Evolutionary conservation across 2,888 invertebrate species (phyloP).

Genomic region (Drosophila pegasa): DNA sequence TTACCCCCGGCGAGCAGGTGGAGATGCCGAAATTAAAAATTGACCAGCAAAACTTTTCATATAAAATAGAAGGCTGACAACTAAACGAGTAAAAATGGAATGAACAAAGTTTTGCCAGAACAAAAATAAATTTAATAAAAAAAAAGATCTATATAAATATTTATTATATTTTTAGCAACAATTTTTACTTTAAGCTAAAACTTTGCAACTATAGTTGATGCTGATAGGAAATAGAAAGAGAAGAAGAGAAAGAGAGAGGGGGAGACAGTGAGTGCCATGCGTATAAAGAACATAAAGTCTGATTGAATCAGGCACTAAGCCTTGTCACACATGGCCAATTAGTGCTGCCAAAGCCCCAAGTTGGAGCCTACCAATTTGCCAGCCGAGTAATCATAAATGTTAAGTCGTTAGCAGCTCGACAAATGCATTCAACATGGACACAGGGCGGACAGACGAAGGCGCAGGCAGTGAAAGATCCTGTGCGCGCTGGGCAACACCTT

Average conservation of each 20-base stretch:
- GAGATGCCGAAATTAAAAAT: constrained; percentile 44
- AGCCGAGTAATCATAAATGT: constrained; percentile 63
- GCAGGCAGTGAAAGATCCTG: constrained; percentile 13
- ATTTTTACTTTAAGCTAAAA: neutral
- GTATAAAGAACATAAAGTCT: constrained; percentile 17
- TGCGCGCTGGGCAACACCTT: constrained; percentile 45
- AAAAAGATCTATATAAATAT: constrained; percentile 5
- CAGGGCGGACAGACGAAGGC: neutral
- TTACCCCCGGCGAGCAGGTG: constrained; percentile 1
- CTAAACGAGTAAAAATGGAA: constrained; percentile 24
- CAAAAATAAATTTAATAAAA: constrained; percentile 9
- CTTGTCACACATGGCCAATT: constrained; percentile 43
- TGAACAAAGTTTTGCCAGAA: constrained; percentile 33
- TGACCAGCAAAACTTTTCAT: constrained; percentile 60
- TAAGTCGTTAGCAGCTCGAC: constrained; percentile 53
- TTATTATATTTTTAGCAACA: neutral
- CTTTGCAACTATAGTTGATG: constrained; percentile 4
- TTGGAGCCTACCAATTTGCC: constrained; percentile 62
- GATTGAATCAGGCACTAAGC: constrained; percentile 41
- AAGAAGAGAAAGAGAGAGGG: neutral
- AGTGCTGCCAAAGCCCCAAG: constrained; percentile 29
- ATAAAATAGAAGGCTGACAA: constrained; percentile 41
- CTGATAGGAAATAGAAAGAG: neutral
- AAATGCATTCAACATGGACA: constrained; percentile 41
- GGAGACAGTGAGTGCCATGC: neutral